Evolutionary conservation across 2,888 invertebrate species (phyloP).

Genomic region (Timema cristinae): DNA sequence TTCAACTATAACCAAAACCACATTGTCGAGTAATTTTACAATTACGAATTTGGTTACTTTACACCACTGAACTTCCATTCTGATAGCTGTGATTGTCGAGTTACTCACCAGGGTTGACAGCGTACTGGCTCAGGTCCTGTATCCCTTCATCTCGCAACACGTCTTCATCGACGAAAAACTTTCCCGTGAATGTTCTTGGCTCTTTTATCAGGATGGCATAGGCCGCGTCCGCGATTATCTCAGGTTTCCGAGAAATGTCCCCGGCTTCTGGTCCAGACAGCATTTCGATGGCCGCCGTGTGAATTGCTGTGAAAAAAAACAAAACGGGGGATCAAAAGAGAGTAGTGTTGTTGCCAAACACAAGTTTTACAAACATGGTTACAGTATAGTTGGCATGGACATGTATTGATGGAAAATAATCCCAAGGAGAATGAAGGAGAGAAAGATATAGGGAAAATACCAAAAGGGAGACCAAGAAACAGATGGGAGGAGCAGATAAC

Average conservation of each 20-base stretch:
- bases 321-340: no score
- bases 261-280: slow-evolving; percentile 64
- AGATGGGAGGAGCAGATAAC: no score
- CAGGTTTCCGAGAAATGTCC: slow-evolving; percentile 68
- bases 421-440: no score
- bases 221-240: slow-evolving; percentile 87
- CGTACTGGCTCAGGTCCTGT: slow-evolving; percentile 79
- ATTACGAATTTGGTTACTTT: neutral
- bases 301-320: slow-evolving; percentile 60
- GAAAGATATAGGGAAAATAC: no score
- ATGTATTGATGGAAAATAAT: no score
- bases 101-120: slow-evolving; percentile 67
- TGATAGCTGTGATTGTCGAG: neutral
- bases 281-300: slow-evolving; percentile 92
- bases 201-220: slow-evolving; percentile 76
- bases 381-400: no score
- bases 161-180: slow-evolving; percentile 92
- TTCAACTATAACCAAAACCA: neutral
- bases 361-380: no score
- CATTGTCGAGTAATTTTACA: neutral
- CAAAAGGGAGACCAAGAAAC: no score
- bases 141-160: slow-evolving; percentile 75
- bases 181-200: slow-evolving; percentile 73
- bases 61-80: no score
- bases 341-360: no score